These are phyloP conservation scores for Hemichromis elongatus DNA, from an alignment of 2,113 vertebrate species.

Conservation along the genomic window DNA sequence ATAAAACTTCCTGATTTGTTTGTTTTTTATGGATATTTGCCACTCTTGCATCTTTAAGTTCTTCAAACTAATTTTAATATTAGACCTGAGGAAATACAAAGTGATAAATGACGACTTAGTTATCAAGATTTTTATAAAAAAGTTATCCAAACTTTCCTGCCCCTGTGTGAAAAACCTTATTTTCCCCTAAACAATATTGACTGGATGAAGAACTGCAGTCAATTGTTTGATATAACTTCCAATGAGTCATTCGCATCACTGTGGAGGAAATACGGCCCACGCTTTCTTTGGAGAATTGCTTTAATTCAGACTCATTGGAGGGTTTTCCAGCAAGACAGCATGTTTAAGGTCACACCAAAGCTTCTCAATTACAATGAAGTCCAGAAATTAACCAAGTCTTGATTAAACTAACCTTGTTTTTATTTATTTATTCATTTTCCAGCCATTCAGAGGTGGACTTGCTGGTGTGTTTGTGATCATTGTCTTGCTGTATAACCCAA, in stretches of 20 bases:
- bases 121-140: fast-evolving
- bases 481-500: not conserved
- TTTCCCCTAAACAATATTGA: not conserved
- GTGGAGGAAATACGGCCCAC: not conserved
- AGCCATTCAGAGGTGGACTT: not conserved
- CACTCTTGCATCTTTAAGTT: not conserved
- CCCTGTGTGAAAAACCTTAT: not conserved
- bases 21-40: not conserved
- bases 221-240: not conserved
- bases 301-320: not conserved
- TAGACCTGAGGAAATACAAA: not conserved
- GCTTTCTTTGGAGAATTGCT: not conserved
- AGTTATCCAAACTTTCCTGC: not conserved
- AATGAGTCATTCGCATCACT: not conserved
- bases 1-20: not conserved
- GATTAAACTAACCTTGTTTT: not conserved
- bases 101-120: not conserved
- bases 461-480: not conserved
- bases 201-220: not conserved
- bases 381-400: not conserved
- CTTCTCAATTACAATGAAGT: not conserved
- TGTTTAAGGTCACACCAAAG: not conserved
- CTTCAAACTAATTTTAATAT: not conserved
- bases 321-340: not conserved
- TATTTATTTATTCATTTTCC: not conserved